A percentile compares a stretch with the other conserved stretches of the same genome.
Conservation (phyloP, 2,113 vertebrate species). For the Corvus cornix region DNA sequence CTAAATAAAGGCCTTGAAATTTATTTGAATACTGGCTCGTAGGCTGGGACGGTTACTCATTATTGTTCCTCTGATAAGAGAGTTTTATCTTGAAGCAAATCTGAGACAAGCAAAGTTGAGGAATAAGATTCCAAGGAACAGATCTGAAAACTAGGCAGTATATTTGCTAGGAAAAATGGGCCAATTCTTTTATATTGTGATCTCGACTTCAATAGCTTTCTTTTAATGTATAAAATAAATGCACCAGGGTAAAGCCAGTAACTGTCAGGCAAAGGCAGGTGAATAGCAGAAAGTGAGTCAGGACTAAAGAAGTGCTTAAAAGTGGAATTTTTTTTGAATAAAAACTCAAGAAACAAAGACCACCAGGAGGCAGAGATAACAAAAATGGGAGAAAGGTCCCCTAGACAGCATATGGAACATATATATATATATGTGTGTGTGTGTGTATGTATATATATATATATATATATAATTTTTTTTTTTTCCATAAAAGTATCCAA, state of each 20-base stretch:
- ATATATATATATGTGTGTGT: not conserved
- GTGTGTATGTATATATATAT: too few relatives aligned
- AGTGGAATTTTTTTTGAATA: not conserved
- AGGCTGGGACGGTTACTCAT: not conserved
- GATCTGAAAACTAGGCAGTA: not conserved
- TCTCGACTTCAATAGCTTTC: not conserved
- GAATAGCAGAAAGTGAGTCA: not conserved
- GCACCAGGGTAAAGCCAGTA: not conserved
- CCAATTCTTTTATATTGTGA: not conserved
- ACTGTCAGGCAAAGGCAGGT: not conserved
- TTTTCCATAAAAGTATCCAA: not conserved
- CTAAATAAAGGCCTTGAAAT: not conserved
- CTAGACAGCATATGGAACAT: not conserved
- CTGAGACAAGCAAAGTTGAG: not conserved
- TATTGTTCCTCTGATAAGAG: not conserved
- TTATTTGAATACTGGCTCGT: not conserved
- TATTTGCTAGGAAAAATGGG: not conserved
- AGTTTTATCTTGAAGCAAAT: not conserved
- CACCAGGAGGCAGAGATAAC: slow-evolving; percentile 18
- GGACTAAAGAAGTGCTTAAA: not conserved
- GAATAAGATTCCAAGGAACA: not conserved
- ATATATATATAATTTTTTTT: not conserved
- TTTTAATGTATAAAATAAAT: not conserved
- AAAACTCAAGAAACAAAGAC: not conserved
- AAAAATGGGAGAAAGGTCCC: not conserved